phyloP scores from a whole-genome alignment of 37 sponge, comb jelly and placozoan species.

The Spongilla lacustris region DNA sequence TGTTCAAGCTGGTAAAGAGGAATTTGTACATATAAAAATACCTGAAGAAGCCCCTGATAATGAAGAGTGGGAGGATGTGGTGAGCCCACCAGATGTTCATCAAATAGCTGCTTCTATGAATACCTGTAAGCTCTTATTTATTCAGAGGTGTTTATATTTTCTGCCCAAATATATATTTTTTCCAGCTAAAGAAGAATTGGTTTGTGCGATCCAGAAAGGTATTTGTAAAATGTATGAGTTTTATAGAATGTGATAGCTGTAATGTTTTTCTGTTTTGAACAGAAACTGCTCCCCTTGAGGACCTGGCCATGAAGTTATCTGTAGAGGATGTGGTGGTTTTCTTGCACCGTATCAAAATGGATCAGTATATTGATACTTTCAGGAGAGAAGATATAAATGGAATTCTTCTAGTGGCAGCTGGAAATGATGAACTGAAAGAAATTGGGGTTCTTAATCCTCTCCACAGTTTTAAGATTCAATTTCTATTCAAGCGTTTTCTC shows the following conservation, averaged over 20 bases:
- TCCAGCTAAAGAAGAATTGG: too few species aligned
- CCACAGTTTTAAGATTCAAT: constrained; percentile 39
- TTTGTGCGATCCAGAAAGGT: too few species aligned
- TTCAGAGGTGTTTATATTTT: too few species aligned
- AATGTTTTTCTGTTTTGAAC: neutral
- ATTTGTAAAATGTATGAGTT: too few species aligned
- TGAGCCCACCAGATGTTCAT: too few species aligned
- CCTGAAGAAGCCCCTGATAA: too few species aligned
- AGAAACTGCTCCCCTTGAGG: neutral
- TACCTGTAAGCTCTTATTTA: too few species aligned
- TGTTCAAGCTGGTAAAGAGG: neutral
- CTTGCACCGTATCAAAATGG: constrained; percentile 38
- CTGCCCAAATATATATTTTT: too few species aligned
- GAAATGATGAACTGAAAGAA: constrained; percentile 49
- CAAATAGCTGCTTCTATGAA: too few species aligned
- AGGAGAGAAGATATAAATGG: constrained; percentile 56
- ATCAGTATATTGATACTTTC: constrained; percentile 25
- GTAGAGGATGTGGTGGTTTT: constrained; percentile 46
- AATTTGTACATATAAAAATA: neutral
- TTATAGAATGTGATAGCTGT: too few species aligned
- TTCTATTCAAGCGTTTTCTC: constrained; percentile 21
- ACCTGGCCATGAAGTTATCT: constrained; percentile 27
- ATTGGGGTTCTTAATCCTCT: constrained; percentile 29
- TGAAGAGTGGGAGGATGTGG: too few species aligned
- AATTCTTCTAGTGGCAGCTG: constrained; percentile 36